Evolutionary conservation across 2,113 vertebrate genomes (phyloP), one percentile per base, ranked within the genome.

Genomic region (Oncorhynchus gorbuscha): DNA sequence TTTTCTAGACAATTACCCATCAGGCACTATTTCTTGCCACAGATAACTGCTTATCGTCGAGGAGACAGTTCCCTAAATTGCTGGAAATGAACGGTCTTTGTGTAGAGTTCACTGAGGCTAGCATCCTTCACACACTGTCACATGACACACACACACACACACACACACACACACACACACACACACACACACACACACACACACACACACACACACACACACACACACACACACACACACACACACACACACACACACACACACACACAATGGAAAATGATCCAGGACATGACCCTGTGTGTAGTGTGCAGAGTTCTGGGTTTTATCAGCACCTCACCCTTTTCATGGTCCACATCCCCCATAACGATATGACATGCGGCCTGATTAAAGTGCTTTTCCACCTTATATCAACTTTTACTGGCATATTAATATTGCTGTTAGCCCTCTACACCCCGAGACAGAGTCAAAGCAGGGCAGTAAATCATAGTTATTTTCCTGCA

Each of bases 1-100:
- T 73, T 71, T 66, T 69, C 72, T 78, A 72, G 69, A n/a, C 67
- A 69, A 85, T 81, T 78, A 86, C 79, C 75, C 61, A 77, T 83
- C 73, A 75, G 55, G 67, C 77, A 51, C 81, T 45, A 11, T 79
- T 90, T 86, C 81, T 84, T 83, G 66, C 67, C 26, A 73, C 39
- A 87, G 76, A 88, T 87, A 84, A 85, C 78, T 49, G 66, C 81
- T 86, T 83, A 80, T 90, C 75, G 32, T 76, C 81, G 84, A 77
- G 72, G 65, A 58, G 79, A 79, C 74, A 76, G 76, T 77, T 79
- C 13, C 4, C 81, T 80, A 86, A 90, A 89, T 11, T 45, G 77
- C 76, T 82, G 79, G 76, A 84, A 86, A 84, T 12, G 76, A 55
- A 84, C 78, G 20, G 13, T 28, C 39, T 45, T 3, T 45, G 39